phyloP scores from a whole-genome alignment of 2,797 vertebrate species.

The Lateolabrax maculatus region DNA sequence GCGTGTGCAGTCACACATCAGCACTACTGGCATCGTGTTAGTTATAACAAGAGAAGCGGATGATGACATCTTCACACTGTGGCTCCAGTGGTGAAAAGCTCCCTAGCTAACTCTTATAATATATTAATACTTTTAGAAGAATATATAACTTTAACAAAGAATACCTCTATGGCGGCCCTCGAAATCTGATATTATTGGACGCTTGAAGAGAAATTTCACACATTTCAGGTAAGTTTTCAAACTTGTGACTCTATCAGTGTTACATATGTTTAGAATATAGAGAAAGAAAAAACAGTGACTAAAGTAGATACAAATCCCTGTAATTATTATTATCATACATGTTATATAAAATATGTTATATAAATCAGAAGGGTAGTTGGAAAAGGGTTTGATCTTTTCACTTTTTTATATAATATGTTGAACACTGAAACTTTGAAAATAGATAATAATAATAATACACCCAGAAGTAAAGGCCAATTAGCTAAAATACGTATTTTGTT shows the following conservation, averaged over 20 bases:
- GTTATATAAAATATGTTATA: not conserved
- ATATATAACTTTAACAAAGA: conserved; percentile 4
- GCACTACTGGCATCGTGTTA: conserved; percentile 14
- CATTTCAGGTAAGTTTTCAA: conserved; percentile 69
- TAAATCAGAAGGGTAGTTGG: not conserved
- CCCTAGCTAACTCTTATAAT: conserved; percentile 14
- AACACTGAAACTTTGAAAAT: not conserved
- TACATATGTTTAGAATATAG: not conserved
- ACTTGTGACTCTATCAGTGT: not conserved
- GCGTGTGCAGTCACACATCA: conserved; percentile 35
- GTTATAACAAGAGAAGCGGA: conserved; percentile 59
- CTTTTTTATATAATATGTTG: not conserved
- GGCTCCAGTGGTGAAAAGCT: conserved; percentile 28
- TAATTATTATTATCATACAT: not conserved
- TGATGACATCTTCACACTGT: conserved; percentile 66
- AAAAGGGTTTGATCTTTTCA: not conserved
- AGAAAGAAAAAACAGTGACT: not conserved
- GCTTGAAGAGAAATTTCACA: conserved; percentile 47
- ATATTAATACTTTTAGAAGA: conserved; percentile 4
- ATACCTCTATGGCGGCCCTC: conserved; percentile 55
- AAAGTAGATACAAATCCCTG: not conserved
- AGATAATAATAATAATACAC: not conserved
- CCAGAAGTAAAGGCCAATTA: not conserved
- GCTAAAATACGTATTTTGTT: not conserved
- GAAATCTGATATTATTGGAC: conserved; percentile 65